A percentile compares a stretch with the other conserved stretches of the same genome.
phyloP scores from a whole-genome alignment of 2,888 invertebrate genomes.

The Endotricha flammealis region DNA sequence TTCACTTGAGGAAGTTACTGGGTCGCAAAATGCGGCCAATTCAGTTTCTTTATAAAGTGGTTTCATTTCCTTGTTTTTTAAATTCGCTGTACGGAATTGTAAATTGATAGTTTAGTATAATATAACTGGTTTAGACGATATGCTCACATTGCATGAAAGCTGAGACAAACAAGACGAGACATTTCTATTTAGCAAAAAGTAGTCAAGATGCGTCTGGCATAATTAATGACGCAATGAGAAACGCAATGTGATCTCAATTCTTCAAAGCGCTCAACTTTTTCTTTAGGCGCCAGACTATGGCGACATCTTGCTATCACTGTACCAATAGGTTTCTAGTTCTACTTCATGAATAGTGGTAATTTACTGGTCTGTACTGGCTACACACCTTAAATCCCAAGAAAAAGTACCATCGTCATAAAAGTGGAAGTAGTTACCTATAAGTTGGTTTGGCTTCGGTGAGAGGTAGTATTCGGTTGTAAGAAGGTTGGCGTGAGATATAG shows the following conservation, averaged over 20 bases:
- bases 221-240: constrained; percentile 61
- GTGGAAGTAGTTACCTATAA: constrained; percentile 21
- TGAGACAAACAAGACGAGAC: constrained; percentile 36
- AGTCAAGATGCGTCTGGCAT: constrained; percentile 36
- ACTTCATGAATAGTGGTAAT: constrained; percentile 53
- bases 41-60: constrained; percentile 19
- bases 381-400: constrained; percentile 9
- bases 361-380: constrained; percentile 21
- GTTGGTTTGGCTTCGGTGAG: constrained; percentile 17
- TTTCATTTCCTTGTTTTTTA: neutral
- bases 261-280: constrained; percentile 54
- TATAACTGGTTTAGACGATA: neutral
- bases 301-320: constrained; percentile 31
- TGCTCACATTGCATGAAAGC: constrained; percentile 31
- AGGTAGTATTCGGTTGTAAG: constrained; percentile 19
- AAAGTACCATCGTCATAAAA: constrained; percentile 18
- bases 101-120: too few species aligned
- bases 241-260: constrained; percentile 50
- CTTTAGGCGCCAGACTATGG: constrained; percentile 48
- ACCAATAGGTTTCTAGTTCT: constrained; percentile 46
- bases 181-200: constrained; percentile 41
- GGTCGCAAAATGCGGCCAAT: constrained; percentile 43
- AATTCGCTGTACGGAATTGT: too few species aligned
- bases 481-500: constrained; percentile 38
- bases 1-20: constrained; percentile 40